Base-by-base conservation (phyloP, 2,888 invertebrate genomes). In the Nephrocerus scutellatus region DNA sequence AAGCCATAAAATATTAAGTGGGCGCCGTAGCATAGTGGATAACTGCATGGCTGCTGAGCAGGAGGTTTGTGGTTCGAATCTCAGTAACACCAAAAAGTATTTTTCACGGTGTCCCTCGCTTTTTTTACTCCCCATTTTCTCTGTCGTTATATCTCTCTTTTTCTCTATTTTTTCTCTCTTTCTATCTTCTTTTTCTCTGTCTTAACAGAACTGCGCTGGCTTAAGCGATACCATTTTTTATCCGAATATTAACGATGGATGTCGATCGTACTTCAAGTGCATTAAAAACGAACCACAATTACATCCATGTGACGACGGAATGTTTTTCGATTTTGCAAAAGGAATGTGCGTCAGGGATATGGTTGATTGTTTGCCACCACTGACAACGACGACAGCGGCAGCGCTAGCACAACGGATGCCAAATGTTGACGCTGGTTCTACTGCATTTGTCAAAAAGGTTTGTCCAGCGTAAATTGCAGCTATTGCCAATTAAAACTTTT, bases 211-310 rank as follows among this genome's bases (percentile, higher is more conserved):
- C 6, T 57, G 56, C 24, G 5, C 4, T 3, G 50, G 51, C 2
- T 41, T 56, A 6, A 34, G 28, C 15, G 44, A 47, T 14, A 31
- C 40, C 3, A 12, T 46, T 2, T 45, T 52, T 16, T 56, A 57
- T 39, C 53, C 56, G n/a, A 52, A 53, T n/a, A 10, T 41, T 1
- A 14, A 33, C 12, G 54, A 57, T 18, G 47, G 43, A 7, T 57
- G 56, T 26, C 51, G 46, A n/a, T 54, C 54, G 1, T 57, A 56
- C 40, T 57, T 54, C 30, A 49, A 56, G 43, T 56, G 56, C 30
- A 31, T 50, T 8, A 48, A 52, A 1, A 51, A 49, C 3, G 34
- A 15, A 9, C 39, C 52, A 13, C 47, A 45, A 13, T 30, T 55
- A 6, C 50, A 52, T 29, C 43, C 51, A 38, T 56, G 54, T 30